Evolutionary conservation across 2,113 vertebrate genomes (phyloP), one percentile per base, ranked within the genome.

Genomic region (Syrmaticus mikado): DNA sequence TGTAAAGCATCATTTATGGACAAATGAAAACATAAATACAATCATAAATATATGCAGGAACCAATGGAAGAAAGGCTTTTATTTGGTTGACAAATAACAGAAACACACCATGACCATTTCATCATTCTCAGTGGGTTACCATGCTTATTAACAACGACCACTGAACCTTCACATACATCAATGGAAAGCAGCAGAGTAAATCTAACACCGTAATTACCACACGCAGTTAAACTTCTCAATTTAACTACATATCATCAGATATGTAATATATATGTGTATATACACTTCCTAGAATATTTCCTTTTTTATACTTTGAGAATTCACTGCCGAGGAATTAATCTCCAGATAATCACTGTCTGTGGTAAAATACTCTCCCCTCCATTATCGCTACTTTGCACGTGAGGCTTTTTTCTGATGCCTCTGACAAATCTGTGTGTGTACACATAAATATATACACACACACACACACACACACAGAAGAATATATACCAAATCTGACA

Each of bases 51-150:
- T 9, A 78, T 3, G 28, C 62, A 95, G 45, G 67, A 90, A 85
- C 43, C 89, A 94, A 82, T 0, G 18, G 43, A 92, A 87, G 68
- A 62, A 13, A 11, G 48, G 41, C 81, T 92, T 87, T 82, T 73
- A 61, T 52, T 70, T 77, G 58, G 71, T 48, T 58, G 74, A 68
- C 19, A 62, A 38, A 38, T 57, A 70, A 70, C n/a, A 82, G 34
- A 92, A 95, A 85, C 38, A 78, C 18, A 20, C 12, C n/a, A 21
- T 0, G 10, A 30, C 22, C 61, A 82, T 85, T 90, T 8, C 79
- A 46, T 71, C 50, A 74, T 77, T 80, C 81, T 81, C 25, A 8
- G 27, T 10, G n/a, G n/a, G 11, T 81, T 72, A 52, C 40, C 53
- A 28, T 22, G 19, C 79, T 60, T 43, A 66, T 7, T 38, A 60